phyloP scores from a whole-genome alignment of 2,888 invertebrate species.

The Aleiodes leptofemur region DNA sequence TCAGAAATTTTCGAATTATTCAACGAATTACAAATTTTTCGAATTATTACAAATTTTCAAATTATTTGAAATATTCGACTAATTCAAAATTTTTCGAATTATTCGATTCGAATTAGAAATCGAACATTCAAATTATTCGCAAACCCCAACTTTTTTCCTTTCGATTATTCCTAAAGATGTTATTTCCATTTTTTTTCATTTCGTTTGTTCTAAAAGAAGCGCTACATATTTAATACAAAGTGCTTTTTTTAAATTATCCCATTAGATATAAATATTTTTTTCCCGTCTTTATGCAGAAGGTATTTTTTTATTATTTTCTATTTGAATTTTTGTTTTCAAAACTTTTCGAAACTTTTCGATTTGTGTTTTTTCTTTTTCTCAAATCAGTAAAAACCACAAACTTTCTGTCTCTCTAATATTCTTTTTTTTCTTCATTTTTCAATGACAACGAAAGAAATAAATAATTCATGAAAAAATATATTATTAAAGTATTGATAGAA shows the following conservation, averaged over 20 bases:
- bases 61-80: too few relatives aligned
- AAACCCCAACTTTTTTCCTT: too few relatives aligned
- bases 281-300: slow-evolving; percentile 48
- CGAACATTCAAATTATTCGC: too few relatives aligned
- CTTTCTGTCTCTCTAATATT: too few relatives aligned
- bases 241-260: slow-evolving; percentile 51
- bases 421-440: too few relatives aligned
- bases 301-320: slow-evolving; percentile 26
- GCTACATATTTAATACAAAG: slow-evolving; percentile 61
- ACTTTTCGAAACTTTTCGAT: slow-evolving; percentile 1
- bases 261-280: slow-evolving; percentile 5
- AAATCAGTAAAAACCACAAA: too few relatives aligned
- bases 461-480: slow-evolving; percentile 67
- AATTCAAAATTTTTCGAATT: too few relatives aligned
- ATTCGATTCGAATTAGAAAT: too few relatives aligned
- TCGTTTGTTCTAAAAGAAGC: slow-evolving; percentile 59
- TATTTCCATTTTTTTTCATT: slow-evolving; percentile 50
- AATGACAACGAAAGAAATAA: slow-evolving; percentile 55
- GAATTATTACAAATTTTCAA: too few relatives aligned
- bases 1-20: too few relatives aligned
- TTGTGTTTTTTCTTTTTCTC: background rate
- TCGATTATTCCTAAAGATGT: slow-evolving; percentile 33
- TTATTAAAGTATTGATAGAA: slow-evolving; percentile 61
- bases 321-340: slow-evolving; percentile 1
- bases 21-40: too few relatives aligned